These are phyloP conservation scores for Cygnus atratus DNA, from an alignment of 2,113 vertebrate species.

Conservation along the genomic window DNA sequence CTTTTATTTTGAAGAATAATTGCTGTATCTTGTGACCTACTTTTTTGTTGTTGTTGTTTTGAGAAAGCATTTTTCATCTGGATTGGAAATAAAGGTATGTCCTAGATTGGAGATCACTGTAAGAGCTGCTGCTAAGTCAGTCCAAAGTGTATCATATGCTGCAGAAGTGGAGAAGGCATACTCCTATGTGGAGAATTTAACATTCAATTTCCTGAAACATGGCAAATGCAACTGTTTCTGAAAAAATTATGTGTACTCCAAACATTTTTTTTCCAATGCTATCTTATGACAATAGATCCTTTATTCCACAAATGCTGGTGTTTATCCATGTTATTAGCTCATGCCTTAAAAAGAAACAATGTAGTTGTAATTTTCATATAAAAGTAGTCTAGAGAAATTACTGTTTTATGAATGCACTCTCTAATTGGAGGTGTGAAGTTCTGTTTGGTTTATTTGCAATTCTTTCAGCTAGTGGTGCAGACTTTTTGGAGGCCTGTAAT, in stretches of 20 bases:
- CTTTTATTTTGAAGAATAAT: conserved; percentile 28
- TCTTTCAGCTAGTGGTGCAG: not conserved
- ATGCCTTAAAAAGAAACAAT: not conserved
- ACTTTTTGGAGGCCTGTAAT: not conserved
- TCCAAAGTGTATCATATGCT: not conserved
- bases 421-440: not conserved
- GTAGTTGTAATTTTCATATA: not conserved
- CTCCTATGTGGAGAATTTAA: not conserved
- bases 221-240: not conserved
- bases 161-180: not conserved
- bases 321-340: not conserved
- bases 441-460: not conserved
- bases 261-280: not conserved
- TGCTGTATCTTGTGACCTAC: not conserved
- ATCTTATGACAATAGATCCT: not conserved
- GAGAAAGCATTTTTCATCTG: not conserved
- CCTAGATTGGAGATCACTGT: not conserved
- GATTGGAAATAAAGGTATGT: conserved; percentile 24
- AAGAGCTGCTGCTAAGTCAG: not conserved
- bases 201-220: not conserved
- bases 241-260: not conserved
- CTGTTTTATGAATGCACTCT: not conserved
- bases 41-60: conserved; percentile 3
- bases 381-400: not conserved
- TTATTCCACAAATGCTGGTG: not conserved